phyloP scores from a whole-genome alignment of 2,797 vertebrate genomes.

The Vipera latastei region DNA sequence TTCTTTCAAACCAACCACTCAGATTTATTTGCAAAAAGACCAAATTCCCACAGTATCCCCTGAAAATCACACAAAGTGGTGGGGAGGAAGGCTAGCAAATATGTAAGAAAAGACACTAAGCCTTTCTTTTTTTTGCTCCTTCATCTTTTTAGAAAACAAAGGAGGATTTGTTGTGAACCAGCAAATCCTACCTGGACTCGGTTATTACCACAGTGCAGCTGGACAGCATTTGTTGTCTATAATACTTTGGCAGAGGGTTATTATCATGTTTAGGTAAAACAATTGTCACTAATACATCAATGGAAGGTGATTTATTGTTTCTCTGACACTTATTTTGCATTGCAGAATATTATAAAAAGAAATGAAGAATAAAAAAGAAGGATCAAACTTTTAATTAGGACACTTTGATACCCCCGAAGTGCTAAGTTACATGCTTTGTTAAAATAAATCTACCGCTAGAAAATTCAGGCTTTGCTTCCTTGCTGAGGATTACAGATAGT shows the following conservation, averaged over 20 bases:
- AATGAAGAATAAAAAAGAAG: neutral
- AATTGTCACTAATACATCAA: conserved; percentile 56
- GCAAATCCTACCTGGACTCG: neutral
- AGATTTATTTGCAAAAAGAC: neutral
- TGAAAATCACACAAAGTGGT: neutral
- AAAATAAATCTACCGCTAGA: neutral
- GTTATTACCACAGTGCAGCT: conserved; percentile 45
- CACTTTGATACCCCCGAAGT: neutral
- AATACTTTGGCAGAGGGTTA: conserved; percentile 38
- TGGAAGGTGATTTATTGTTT: conserved; percentile 61
- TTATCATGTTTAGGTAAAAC: conserved; percentile 67
- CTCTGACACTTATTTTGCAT: conserved; percentile 64
- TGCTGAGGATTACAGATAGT: neutral
- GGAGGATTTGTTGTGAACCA: neutral
- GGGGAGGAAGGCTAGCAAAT: neutral
- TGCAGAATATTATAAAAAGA: conserved; percentile 32
- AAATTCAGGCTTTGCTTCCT: neutral
- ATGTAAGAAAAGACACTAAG: neutral
- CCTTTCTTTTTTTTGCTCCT: neutral
- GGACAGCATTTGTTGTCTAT: conserved; percentile 35
- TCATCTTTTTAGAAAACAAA: neutral
- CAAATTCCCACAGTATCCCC: neutral
- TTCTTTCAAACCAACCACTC: neutral
- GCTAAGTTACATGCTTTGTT: neutral
- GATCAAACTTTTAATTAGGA: conserved; percentile 8